A percentile compares a stretch with the other conserved stretches of the same genome.
Conservation (phyloP, 1,140 invertebrate genomes). For the Neoseiulus cucumeris region DNA sequence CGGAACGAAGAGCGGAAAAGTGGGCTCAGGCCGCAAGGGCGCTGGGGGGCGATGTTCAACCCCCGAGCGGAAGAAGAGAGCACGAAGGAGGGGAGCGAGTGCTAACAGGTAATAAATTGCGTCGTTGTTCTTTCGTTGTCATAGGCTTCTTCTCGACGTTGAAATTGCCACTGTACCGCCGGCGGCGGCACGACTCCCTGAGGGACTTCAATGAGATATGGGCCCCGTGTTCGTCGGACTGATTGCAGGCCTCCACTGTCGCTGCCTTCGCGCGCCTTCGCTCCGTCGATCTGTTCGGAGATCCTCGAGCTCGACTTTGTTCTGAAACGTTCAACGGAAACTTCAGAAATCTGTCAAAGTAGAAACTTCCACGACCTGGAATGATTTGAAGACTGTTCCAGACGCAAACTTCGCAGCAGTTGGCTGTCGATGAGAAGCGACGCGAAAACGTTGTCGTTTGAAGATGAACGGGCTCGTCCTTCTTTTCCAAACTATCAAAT, state of each 20-base stretch:
- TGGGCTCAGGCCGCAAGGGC: not conserved
- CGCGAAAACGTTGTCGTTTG: no score
- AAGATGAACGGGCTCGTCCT: no score
- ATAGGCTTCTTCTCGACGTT: not conserved
- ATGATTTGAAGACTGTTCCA: no score
- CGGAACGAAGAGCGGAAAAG: not conserved
- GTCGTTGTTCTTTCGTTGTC: not conserved
- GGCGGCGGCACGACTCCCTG: not conserved
- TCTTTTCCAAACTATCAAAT: no score
- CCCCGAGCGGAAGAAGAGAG: no score
- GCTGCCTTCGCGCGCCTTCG: not conserved
- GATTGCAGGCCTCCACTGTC: not conserved
- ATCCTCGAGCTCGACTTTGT: no score
- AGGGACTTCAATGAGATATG: not conserved
- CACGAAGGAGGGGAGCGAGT: not conserved
- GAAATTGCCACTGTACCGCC: not conserved
- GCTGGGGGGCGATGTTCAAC: not conserved
- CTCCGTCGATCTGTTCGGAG: no score
- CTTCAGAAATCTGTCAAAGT: no score
- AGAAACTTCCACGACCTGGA: no score
- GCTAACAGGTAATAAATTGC: conserved; percentile 12
- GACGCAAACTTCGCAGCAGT: no score
- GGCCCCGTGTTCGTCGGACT: not conserved
- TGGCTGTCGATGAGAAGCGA: no score
- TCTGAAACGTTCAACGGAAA: no score